These are phyloP conservation scores for Drosophila busckii DNA, from an alignment of 1,140 invertebrate genomes.

Conservation along the genomic window DNA sequence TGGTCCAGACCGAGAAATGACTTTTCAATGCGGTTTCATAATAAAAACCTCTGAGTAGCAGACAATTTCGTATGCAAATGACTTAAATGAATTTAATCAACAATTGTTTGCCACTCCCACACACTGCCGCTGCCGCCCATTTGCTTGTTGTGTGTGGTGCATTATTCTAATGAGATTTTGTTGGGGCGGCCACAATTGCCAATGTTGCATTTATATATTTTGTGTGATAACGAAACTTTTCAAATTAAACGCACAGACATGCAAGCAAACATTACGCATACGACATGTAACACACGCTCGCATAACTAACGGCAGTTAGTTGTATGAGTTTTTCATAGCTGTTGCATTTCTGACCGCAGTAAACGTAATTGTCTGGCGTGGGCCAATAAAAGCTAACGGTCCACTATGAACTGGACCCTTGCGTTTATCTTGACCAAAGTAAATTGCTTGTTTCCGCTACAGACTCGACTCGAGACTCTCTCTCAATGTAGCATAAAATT, in stretches of 20 bases:
- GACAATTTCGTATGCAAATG: slow-evolving; percentile 74
- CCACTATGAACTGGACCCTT: slow-evolving; percentile 41
- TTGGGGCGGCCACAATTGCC: slow-evolving; percentile 31
- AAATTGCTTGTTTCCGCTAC: slow-evolving; percentile 8
- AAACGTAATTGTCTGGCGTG: slow-evolving; percentile 67
- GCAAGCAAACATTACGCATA: slow-evolving; percentile 62
- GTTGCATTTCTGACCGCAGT: slow-evolving; percentile 69
- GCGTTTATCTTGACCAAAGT: slow-evolving; percentile 49
- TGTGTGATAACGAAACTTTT: slow-evolving; percentile 76
- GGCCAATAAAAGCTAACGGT: slow-evolving; percentile 66
- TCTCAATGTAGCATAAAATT: slow-evolving; percentile 4
- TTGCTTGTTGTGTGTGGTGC: slow-evolving; percentile 32
- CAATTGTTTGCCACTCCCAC: slow-evolving; percentile 51
- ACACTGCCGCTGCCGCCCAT: not conserved
- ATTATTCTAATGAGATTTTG: slow-evolving; percentile 76
- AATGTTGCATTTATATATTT: slow-evolving; percentile 64
- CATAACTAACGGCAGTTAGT: slow-evolving; percentile 34
- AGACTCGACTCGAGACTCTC: not conserved
- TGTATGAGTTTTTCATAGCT: slow-evolving; percentile 17
- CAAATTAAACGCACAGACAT: slow-evolving; percentile 66
- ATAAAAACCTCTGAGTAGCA: slow-evolving; percentile 51
- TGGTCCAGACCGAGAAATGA: slow-evolving; percentile 42
- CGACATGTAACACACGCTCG: slow-evolving; percentile 46
- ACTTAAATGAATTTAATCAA: slow-evolving; percentile 75
- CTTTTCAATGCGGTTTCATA: slow-evolving; percentile 69